Base-by-base conservation (phyloP, 2,888 invertebrate genomes). In the Furcula furcula region DNA sequence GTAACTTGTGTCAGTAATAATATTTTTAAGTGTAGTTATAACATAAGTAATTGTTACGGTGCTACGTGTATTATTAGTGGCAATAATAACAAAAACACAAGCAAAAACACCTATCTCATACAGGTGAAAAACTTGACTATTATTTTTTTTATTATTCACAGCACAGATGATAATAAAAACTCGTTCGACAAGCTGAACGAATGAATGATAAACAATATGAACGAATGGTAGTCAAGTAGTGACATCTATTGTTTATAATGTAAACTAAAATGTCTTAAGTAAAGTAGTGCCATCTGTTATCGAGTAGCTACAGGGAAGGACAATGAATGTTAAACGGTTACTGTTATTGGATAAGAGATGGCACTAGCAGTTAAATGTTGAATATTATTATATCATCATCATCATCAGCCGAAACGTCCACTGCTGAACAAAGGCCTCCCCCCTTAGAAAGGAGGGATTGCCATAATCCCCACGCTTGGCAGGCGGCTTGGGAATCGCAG, bases 281-380 rank as follows among this genome's bases (percentile, higher is more conserved):
- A 18, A 0, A 9, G 4, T 3, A 35, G 9, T 14, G 64, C 40
- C 48, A 55, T 50, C 64, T 67, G 25, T 21, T 39, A 28, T 9
- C 0, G 2, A 56, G 23, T 46, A 50, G 42, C 0, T 10, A 9
- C 2, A 3, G n/a, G n/a, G n/a, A n/a, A n/a, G n/a, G n/a, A n/a
- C n/a, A n/a, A n/a, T n/a, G n/a, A n/a, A n/a, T n/a, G n/a, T n/a
- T n/a, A n/a, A n/a, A n/a, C n/a, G n/a, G n/a, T n/a, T n/a, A n/a
- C n/a, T n/a, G 10, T 57, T 64, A 59, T 31, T 62, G 0, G 4
- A 2, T 42, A 36, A 38, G 29, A 79, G 80, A 64, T 70, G 66
- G 37, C 66, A 29, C n/a, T n/a, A n/a, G n/a, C n/a, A n/a, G n/a
- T n/a, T n/a, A n/a, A n/a, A n/a, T n/a, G n/a, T n/a, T n/a, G n/a